Evolutionary conservation across 92 coral and sea anemone species (phyloP).

Genomic region (Actinostola sp.): DNA sequence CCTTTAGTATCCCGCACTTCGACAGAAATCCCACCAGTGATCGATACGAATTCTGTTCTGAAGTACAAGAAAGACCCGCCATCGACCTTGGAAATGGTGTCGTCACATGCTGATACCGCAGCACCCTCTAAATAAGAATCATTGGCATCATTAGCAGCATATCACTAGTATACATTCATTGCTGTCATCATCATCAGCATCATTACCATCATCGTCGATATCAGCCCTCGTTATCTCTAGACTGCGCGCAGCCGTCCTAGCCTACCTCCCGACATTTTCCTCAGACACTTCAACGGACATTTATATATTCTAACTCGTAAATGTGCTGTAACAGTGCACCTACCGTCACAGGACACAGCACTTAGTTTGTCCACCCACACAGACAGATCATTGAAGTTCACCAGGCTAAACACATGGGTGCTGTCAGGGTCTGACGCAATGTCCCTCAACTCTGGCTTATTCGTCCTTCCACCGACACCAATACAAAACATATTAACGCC

Average conservation of each 20-base stretch:
- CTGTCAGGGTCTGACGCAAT: constrained; percentile 90
- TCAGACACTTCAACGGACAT: neutral
- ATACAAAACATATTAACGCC: constrained; percentile 89
- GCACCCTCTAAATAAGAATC: constrained; percentile 95
- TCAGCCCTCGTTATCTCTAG: too few species aligned
- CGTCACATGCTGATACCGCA: constrained; percentile 75
- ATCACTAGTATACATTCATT: too few species aligned
- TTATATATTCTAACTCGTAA: neutral
- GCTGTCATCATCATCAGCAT: neutral
- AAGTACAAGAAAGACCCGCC: constrained; percentile 94
- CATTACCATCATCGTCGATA: too few species aligned
- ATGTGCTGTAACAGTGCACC: constrained; percentile 1
- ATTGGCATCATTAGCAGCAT: too few species aligned
- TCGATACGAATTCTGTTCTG: constrained; percentile 71
- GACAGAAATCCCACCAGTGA: constrained; percentile 67
- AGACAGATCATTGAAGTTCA: constrained; percentile 70
- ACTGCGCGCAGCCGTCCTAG: neutral
- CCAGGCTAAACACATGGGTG: constrained; percentile 75
- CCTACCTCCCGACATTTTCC: neutral
- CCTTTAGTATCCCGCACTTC: constrained; percentile 86
- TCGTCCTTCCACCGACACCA: constrained; percentile 66
- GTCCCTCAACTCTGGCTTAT: constrained; percentile 58
- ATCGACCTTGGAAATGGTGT: constrained; percentile 82
- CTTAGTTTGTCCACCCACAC: constrained; percentile 93
- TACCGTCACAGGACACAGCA: constrained; percentile 95